phyloP scores from a whole-genome alignment of 1,140 invertebrate species.

The Lordiphosa clarofinis region DNA sequence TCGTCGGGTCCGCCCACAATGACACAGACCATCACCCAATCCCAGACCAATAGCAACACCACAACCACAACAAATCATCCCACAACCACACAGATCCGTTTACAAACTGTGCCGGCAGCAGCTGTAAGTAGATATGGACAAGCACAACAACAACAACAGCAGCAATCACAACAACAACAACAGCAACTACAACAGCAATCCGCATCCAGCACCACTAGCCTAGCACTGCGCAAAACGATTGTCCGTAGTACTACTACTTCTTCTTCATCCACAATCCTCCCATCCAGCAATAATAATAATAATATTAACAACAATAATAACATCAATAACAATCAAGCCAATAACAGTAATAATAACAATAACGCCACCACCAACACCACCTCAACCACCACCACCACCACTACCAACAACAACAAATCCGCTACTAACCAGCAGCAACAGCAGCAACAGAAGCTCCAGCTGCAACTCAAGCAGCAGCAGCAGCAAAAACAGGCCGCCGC shows the following conservation, averaged over 20 bases:
- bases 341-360: constrained; percentile 33
- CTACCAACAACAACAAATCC: constrained; percentile 75
- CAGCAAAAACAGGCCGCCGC: constrained; percentile 62
- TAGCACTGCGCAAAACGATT: constrained; percentile 83
- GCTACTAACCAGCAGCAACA: constrained; percentile 66
- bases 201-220: constrained; percentile 71
- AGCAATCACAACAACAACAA: constrained; percentile 42
- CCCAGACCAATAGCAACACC: constrained; percentile 55
- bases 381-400: constrained; percentile 55
- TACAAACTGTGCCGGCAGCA: constrained; percentile 82
- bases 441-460: constrained; percentile 25
- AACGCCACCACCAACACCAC: constrained; percentile 50
- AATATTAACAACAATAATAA: constrained; percentile 44
- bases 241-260: constrained; percentile 54
- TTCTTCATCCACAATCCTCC: constrained; percentile 69
- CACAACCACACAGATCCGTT: constrained; percentile 80
- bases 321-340: too few relatives aligned
- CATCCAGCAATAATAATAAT: constrained; percentile 68
- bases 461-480: constrained; percentile 64
- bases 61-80: constrained; percentile 73
- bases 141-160: constrained; percentile 76
- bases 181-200: constrained; percentile 53
- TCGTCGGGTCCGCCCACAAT: constrained; percentile 81
- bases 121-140: constrained; percentile 83
- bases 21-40: constrained; percentile 76